A percentile compares a stretch with the other conserved stretches of the same genome.
Conservation (phyloP, 2,113 vertebrate genomes). For the Colistium nudipinnis region DNA sequence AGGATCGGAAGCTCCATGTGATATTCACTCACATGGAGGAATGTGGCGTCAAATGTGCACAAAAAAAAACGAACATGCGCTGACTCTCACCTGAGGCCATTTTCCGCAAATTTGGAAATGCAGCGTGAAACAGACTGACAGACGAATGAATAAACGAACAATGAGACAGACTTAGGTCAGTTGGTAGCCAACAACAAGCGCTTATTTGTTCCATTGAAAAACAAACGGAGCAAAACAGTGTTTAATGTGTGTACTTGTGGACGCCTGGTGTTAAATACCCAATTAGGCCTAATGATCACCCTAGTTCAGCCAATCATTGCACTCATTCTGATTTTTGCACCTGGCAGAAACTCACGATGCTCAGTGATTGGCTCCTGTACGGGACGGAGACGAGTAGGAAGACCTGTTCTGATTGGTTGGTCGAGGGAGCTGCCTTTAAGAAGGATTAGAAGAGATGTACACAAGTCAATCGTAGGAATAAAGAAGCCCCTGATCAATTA, state of each 20-base stretch:
- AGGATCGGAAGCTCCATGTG: slow-evolving; percentile 1
- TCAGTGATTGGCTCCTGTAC: background rate
- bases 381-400: background rate
- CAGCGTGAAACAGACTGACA: slow-evolving; percentile 45
- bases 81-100: slow-evolving; percentile 36
- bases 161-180: slow-evolving; percentile 32
- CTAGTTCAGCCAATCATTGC: background rate
- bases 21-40: background rate
- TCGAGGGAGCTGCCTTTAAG: background rate
- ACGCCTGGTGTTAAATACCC: slow-evolving; percentile 38
- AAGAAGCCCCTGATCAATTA: background rate
- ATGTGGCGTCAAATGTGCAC: slow-evolving; percentile 37
- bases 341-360: slow-evolving; percentile 17
- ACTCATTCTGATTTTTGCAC: slow-evolving; percentile 11
- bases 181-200: background rate
- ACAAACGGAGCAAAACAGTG: background rate
- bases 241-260: background rate
- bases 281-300: slow-evolving; percentile 25
- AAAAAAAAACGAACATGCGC: slow-evolving; percentile 55
- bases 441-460: background rate
- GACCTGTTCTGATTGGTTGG: background rate
- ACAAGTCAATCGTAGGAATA: background rate
- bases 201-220: background rate
- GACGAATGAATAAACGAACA: slow-evolving; percentile 37
- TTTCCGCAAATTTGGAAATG: slow-evolving; percentile 39